These are phyloP conservation scores for Chelonia mydas DNA, from an alignment of 2,797 vertebrate species.

Conservation along the genomic window DNA sequence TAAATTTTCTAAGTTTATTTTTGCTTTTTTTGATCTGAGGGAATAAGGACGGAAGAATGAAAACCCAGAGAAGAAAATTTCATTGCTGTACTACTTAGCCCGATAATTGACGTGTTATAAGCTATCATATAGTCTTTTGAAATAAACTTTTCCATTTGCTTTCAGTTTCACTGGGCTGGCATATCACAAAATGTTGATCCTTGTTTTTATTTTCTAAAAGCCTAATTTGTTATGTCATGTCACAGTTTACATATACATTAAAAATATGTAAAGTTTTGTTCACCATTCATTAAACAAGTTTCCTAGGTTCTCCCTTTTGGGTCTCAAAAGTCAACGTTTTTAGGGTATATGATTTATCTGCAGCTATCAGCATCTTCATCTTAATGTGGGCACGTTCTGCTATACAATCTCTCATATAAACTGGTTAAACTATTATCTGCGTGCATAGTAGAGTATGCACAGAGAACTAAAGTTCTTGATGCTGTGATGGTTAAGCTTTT, in stretches of 20 bases:
- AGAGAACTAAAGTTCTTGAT: neutral
- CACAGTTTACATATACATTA: neutral
- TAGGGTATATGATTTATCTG: neutral
- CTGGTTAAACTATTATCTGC: neutral
- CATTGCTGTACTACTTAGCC: accelerated
- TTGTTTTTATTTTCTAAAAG: neutral
- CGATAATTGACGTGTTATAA: accelerated
- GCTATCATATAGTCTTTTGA: accelerated
- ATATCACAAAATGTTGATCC: neutral
- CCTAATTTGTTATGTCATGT: neutral
- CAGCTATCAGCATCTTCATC: neutral
- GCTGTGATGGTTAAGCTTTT: neutral
- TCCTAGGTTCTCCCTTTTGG: neutral
- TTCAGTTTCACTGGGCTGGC: accelerated
- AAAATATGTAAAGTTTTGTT: neutral
- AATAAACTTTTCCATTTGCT: neutral
- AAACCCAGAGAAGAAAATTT: neutral
- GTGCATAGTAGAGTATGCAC: neutral
- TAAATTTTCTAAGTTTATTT: neutral
- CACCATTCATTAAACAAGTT: neutral
- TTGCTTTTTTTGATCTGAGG: neutral
- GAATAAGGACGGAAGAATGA: neutral
- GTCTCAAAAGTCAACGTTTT: neutral
- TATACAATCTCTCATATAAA: neutral
- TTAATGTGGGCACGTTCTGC: neutral